Evolutionary conservation across 1,140 invertebrate genomes (phyloP), one percentile per base, ranked within the genome.

Genomic region (Acyrthosiphon pisum): DNA sequence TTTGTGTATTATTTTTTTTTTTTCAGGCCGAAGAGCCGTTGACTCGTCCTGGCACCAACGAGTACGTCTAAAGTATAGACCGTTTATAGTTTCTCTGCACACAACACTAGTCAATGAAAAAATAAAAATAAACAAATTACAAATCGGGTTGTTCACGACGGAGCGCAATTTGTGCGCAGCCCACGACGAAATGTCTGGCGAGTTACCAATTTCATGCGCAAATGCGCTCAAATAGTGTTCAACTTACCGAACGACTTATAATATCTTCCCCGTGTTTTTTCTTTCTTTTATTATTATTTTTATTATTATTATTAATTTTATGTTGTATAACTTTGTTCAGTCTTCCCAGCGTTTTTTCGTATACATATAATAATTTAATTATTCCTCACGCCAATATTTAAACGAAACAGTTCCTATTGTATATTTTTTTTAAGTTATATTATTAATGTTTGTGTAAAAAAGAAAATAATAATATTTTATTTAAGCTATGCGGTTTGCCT

Each of bases 11-110:
- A 41, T 94, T 93, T 94, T 94, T 95, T 94, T 95, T 94, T 95
- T 96, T 95, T 20, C 95, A 97, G 97, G 97, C 97, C 94, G 96
- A 97, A 95, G 96, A 97, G 95, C 97, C 97, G 93, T 96, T 97
- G 94, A 97, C 96, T 94, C 96, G 96, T 95, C 96, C 96, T 94
- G 96, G 96, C 94, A 96, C 96, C 95, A 97, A 97, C 95, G 97
- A 97, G 94, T 97, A 96, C 95, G 97, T 97, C 95, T 96, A 96
- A 95, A 92, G 93, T 46, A 50, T 60, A 76, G 86, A 89, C 91
- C 91, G 81, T 50, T 86, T 68, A 53, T 86, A 81, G 60, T 93
- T 56, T 84, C 48, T 84, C 35, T 86, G n/a, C 90, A 30, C 44
- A 81, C 46, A 76, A 84, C 76, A 92, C 91, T 92, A 92, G 91